These are phyloP conservation scores for Clostera curtula DNA, from an alignment of 2,888 invertebrate species.

Conservation along the genomic window DNA sequence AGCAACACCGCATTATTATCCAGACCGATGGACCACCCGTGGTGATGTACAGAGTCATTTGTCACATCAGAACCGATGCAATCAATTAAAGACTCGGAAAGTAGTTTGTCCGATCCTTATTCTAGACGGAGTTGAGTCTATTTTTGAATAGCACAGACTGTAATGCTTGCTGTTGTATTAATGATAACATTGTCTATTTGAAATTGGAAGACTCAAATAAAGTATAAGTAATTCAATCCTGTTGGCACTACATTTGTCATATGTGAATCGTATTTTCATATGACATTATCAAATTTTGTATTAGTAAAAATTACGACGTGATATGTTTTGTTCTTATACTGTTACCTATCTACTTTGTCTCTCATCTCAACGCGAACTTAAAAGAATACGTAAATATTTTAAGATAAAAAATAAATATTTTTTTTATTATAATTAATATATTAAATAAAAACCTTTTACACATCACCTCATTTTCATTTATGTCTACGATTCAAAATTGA, in stretches of 20 bases:
- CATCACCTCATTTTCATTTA: too few species aligned
- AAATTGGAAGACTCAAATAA: conserved; percentile 16
- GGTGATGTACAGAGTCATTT: conserved; percentile 38
- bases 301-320: background rate
- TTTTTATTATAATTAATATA: too few species aligned
- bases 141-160: conserved; percentile 5
- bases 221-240: conserved; percentile 14
- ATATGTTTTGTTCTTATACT: too few species aligned
- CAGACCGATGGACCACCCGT: conserved; percentile 57
- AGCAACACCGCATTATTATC: conserved; percentile 29
- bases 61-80: conserved; percentile 34
- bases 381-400: too few species aligned
- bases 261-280: conserved; percentile 1
- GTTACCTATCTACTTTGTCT: too few species aligned
- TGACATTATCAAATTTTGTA: conserved; percentile 4
- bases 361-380: too few species aligned
- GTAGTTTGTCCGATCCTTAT: conserved; percentile 6
- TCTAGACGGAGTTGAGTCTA: conserved; percentile 1
- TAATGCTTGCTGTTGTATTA: conserved; percentile 2
- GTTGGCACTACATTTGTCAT: conserved; percentile 8
- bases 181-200: conserved; percentile 14
- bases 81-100: conserved; percentile 2
- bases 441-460: too few species aligned
- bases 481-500: too few species aligned
- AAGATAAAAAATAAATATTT: too few species aligned